phyloP scores from a whole-genome alignment of 2,888 invertebrate genomes.

The Lochmaea crataegi region DNA sequence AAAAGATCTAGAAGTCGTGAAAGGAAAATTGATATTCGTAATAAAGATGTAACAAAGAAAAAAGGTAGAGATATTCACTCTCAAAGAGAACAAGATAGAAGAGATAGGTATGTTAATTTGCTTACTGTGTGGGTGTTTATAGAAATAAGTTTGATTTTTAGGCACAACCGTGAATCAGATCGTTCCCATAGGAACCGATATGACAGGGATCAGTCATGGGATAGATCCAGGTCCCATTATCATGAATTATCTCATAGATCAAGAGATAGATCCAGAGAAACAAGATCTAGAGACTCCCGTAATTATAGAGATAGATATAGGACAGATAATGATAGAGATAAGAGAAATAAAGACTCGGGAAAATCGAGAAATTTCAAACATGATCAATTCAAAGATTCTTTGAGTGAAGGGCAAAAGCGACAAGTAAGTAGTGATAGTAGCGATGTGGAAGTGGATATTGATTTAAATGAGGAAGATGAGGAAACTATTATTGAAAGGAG shows the following conservation, averaged over 20 bases:
- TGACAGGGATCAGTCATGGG: conserved; percentile 57
- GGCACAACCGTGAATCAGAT: conserved; percentile 46
- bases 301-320: conserved; percentile 45
- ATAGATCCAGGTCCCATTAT: conserved; percentile 45
- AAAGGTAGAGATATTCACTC: conserved; percentile 33
- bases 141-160: conserved; percentile 27
- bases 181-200: conserved; percentile 58
- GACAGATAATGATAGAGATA: conserved; percentile 58
- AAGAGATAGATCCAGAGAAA: conserved; percentile 57
- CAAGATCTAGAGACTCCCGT: conserved; percentile 58
- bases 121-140: background rate
- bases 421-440: conserved; percentile 79
- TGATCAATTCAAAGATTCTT: conserved; percentile 77
- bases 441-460: conserved; percentile 79
- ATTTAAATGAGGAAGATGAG: conserved; percentile 88
- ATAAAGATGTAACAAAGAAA: conserved; percentile 47
- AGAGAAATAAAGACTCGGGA: conserved; percentile 60
- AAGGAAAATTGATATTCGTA: conserved; percentile 61
- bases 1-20: conserved; percentile 64
- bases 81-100: conserved; percentile 39
- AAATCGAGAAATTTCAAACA: conserved; percentile 60
- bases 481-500: conserved; percentile 92
- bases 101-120: conserved; percentile 23
- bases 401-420: conserved; percentile 83
- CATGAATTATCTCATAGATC: conserved; percentile 52